Conservation (phyloP, 2,113 vertebrate species). For the Lepisosteus osseus region DNA sequence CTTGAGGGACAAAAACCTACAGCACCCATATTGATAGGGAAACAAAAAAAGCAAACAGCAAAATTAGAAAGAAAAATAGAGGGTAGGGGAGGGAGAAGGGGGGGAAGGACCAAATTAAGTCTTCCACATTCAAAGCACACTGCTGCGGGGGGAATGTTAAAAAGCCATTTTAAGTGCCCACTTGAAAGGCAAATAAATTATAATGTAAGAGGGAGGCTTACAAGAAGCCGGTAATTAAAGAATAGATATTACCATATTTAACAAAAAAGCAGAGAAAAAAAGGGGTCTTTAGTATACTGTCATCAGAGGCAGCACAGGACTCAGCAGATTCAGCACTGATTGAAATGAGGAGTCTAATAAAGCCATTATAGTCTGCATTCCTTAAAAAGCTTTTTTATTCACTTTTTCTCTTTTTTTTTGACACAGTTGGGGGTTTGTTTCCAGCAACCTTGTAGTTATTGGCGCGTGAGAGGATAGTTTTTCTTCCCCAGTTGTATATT, state of each 20-base stretch:
- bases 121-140: slow-evolving; percentile 37
- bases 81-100: slow-evolving; percentile 22
- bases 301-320: slow-evolving; percentile 17
- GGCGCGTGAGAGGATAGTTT: not conserved
- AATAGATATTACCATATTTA: slow-evolving; percentile 26
- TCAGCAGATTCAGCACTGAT: slow-evolving; percentile 18
- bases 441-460: slow-evolving; percentile 11
- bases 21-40: slow-evolving; percentile 50
- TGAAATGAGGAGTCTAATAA: slow-evolving; percentile 27
- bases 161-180: slow-evolving; percentile 41
- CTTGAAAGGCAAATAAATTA: slow-evolving; percentile 48
- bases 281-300: slow-evolving; percentile 24
- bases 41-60: slow-evolving; percentile 60
- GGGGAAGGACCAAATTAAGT: slow-evolving; percentile 41
- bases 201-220: slow-evolving; percentile 35
- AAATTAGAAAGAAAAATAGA: slow-evolving; percentile 45
- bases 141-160: slow-evolving; percentile 36
- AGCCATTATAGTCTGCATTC: slow-evolving; percentile 23
- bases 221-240: slow-evolving; percentile 43
- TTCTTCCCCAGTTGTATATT: not conserved
- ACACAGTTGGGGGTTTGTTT: slow-evolving; percentile 16
- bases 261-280: slow-evolving; percentile 12
- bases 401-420: slow-evolving; percentile 7
- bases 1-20: slow-evolving; percentile 61
- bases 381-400: not conserved